phyloP scores from a whole-genome alignment of 2,888 invertebrate genomes.

The Sarcophaga rosellei region DNA sequence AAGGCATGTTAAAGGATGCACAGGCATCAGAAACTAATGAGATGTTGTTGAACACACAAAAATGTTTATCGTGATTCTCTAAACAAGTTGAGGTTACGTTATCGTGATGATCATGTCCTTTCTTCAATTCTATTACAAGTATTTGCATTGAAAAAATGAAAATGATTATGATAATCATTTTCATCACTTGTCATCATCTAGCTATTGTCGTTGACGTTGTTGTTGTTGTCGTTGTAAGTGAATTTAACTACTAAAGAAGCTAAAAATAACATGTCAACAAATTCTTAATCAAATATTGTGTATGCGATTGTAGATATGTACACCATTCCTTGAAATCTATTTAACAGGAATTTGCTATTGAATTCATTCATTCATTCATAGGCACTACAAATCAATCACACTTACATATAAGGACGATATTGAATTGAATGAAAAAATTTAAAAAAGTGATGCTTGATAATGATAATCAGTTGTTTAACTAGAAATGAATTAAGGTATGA shows the following conservation, averaged over 20 bases:
- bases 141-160: conserved; percentile 40
- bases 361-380: conserved; percentile 42
- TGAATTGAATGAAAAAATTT: conserved; percentile 35
- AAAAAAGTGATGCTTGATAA: not conserved
- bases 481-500: not conserved
- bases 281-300: conserved; percentile 46
- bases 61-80: conserved; percentile 45
- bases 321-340: not conserved
- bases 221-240: not conserved
- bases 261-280: conserved; percentile 65
- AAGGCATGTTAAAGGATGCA: conserved; percentile 33
- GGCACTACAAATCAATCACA: too few relatives aligned
- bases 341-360: not conserved
- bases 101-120: conserved; percentile 29
- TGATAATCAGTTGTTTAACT: too few relatives aligned
- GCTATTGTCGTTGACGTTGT: conserved; percentile 7
- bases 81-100: too few relatives aligned
- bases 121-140: not conserved
- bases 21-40: conserved; percentile 10
- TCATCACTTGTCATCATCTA: conserved; percentile 53
- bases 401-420: too few relatives aligned
- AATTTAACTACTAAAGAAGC: conserved; percentile 55
- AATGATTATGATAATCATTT: conserved; percentile 29
- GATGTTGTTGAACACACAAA: conserved; percentile 19
- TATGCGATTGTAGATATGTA: not conserved